Conservation (phyloP, 2,113 vertebrate genomes). For the Monopterus albus region DNA sequence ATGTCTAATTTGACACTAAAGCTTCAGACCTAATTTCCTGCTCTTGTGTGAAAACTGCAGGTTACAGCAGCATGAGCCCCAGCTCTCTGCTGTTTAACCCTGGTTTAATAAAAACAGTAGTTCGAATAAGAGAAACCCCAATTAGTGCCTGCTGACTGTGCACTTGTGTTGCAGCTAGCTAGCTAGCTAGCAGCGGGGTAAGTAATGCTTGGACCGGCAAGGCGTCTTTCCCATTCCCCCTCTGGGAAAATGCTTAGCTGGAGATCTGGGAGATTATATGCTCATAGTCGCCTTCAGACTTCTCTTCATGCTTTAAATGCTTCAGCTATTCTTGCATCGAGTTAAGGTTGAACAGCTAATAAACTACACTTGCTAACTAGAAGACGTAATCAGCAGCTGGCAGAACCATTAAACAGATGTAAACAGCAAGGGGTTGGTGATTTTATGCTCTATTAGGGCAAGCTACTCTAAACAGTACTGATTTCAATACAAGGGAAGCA, state of each 20-base stretch:
- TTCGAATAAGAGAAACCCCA: conserved; percentile 77
- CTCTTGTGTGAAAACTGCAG: conserved; percentile 70
- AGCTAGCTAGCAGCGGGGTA: conserved; percentile 71
- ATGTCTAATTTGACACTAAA: conserved; percentile 58
- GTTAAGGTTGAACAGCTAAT: conserved; percentile 73
- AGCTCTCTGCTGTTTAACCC: conserved; percentile 68
- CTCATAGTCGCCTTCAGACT: conserved; percentile 58
- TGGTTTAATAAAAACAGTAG: conserved; percentile 76
- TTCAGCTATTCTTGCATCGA: conserved; percentile 71
- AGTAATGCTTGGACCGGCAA: conserved; percentile 71
- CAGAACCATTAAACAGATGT: conserved; percentile 36
- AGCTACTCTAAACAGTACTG: conserved; percentile 18
- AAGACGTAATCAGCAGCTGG: conserved; percentile 46
- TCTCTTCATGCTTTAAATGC: conserved; percentile 68
- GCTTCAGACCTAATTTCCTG: conserved; percentile 72
- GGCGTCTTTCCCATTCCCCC: conserved; percentile 59
- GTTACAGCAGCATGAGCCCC: conserved; percentile 65
- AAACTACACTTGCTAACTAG: conserved; percentile 52
- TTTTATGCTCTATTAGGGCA: conserved; percentile 26
- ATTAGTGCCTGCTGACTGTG: conserved; percentile 79
- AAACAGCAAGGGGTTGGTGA: conserved; percentile 47
- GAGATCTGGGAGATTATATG: conserved; percentile 72
- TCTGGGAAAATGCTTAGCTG: conserved; percentile 63
- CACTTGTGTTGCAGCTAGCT: conserved; percentile 73
- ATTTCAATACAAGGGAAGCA: conserved; percentile 30